These are phyloP conservation scores for Callaeas wilsoni DNA, from an alignment of 2,113 vertebrate species.

Conservation along the genomic window DNA sequence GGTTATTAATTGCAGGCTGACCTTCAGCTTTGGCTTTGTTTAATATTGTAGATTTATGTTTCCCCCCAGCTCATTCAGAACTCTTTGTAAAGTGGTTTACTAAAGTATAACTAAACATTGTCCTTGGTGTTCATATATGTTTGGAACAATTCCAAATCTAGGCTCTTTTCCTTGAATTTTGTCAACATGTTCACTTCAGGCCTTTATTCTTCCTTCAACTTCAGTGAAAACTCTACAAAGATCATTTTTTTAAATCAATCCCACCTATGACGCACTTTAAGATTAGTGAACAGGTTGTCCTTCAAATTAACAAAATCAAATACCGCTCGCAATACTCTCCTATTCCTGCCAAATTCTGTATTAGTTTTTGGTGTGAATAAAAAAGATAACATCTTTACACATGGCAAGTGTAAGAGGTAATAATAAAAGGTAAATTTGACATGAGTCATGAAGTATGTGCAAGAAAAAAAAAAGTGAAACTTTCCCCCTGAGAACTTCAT, in stretches of 20 bases:
- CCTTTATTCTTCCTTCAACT: background rate
- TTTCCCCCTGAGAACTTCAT: fast-evolving
- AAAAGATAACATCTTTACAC: background rate
- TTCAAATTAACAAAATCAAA: background rate
- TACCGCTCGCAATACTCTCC: background rate
- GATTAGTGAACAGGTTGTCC: background rate
- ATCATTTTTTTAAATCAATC: background rate
- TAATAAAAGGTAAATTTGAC: background rate
- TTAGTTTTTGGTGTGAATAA: background rate
- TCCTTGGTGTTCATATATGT: constrained; percentile 66
- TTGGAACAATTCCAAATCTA: constrained; percentile 49
- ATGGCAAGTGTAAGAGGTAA: background rate
- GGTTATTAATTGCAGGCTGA: constrained; percentile 44
- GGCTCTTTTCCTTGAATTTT: constrained; percentile 56
- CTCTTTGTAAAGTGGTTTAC: constrained; percentile 79
- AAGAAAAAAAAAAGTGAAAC: background rate
- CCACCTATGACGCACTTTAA: background rate
- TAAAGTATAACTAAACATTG: constrained; percentile 84
- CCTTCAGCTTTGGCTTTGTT: constrained; percentile 72
- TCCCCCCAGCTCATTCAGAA: constrained; percentile 75
- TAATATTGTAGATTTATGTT: constrained; percentile 72
- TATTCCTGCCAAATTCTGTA: background rate
- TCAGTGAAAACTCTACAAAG: background rate
- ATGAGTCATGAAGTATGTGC: background rate
- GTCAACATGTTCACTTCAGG: background rate